These are phyloP conservation scores for Microchrysa polita DNA, from an alignment of 2,888 invertebrate genomes.

Conservation along the genomic window DNA sequence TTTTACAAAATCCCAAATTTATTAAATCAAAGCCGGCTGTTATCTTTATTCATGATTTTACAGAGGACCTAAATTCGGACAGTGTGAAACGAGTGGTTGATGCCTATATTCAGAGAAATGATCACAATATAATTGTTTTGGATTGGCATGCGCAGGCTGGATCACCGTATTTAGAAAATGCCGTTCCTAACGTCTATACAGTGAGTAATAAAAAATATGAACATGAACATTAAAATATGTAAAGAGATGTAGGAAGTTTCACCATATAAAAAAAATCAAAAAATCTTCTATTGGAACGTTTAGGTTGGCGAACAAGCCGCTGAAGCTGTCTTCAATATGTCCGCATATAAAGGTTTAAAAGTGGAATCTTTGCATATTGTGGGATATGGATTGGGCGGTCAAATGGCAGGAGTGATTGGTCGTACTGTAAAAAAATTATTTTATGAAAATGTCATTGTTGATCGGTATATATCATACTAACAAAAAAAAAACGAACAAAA, in stretches of 20 bases:
- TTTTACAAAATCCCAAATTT: constrained; percentile 23
- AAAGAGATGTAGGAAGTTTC: too few species aligned
- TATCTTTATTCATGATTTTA: constrained; percentile 67
- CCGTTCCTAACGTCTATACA: constrained; percentile 60
- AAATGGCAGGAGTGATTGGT: constrained; percentile 61
- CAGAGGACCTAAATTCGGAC: constrained; percentile 66
- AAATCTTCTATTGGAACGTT: too few species aligned
- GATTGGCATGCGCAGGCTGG: constrained; percentile 58
- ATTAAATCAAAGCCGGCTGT: constrained; percentile 57
- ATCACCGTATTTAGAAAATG: constrained; percentile 62
- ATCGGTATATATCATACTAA: too few species aligned
- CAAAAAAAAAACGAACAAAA: too few species aligned
- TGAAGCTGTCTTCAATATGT: constrained; percentile 57
- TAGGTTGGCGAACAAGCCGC: constrained; percentile 58
- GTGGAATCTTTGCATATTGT: constrained; percentile 61
- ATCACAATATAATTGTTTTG: constrained; percentile 50
- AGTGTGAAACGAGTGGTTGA: constrained; percentile 61
- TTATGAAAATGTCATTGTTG: constrained; percentile 31
- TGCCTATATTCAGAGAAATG: constrained; percentile 47
- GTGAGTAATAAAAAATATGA: constrained; percentile 47
- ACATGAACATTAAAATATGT: neutral
- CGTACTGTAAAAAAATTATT: constrained; percentile 56
- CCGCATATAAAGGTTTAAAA: constrained; percentile 59
- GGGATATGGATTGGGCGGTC: constrained; percentile 63
- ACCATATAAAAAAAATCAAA: too few species aligned